Percentiles rank a stretch among this genome's conserved stretches.
phyloP scores from a whole-genome alignment of 2,888 invertebrate species.

The Protophormia terraenovae region DNA sequence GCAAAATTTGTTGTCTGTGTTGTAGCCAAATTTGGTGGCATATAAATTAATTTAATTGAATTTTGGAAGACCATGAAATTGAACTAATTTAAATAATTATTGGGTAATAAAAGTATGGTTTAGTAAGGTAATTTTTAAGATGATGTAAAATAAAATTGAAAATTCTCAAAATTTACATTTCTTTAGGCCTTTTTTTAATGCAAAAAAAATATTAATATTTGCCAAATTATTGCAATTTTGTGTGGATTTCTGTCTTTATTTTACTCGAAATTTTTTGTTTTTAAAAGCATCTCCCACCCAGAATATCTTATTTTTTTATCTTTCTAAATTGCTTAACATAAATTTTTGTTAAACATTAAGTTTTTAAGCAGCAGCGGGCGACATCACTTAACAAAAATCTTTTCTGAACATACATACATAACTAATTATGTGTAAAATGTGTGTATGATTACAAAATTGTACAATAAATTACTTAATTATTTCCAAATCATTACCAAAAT shows the following conservation, averaged over 20 bases:
- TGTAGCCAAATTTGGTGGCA: background rate
- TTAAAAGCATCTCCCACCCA: no score
- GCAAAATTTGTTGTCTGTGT: background rate
- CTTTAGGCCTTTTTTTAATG: no score
- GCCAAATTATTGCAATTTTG: no score
- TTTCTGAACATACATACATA: no score
- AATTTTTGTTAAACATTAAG: background rate
- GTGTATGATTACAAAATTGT: background rate
- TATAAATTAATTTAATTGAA: background rate
- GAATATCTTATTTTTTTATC: no score
- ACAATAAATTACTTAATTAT: slow-evolving; percentile 46
- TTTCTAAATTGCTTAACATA: no score
- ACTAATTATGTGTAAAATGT: background rate
- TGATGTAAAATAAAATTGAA: background rate
- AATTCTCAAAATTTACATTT: no score
- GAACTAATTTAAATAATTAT: background rate
- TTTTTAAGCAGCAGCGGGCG: background rate
- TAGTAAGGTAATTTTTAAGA: background rate
- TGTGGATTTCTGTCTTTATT: no score
- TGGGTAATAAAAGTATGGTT: background rate
- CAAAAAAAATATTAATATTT: no score
- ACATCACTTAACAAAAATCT: background rate
- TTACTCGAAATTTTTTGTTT: no score
- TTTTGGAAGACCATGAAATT: background rate
- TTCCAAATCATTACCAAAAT: slow-evolving; percentile 46